Base-by-base conservation (phyloP, 2,797 vertebrate genomes). In the Alectoris magna region DNA sequence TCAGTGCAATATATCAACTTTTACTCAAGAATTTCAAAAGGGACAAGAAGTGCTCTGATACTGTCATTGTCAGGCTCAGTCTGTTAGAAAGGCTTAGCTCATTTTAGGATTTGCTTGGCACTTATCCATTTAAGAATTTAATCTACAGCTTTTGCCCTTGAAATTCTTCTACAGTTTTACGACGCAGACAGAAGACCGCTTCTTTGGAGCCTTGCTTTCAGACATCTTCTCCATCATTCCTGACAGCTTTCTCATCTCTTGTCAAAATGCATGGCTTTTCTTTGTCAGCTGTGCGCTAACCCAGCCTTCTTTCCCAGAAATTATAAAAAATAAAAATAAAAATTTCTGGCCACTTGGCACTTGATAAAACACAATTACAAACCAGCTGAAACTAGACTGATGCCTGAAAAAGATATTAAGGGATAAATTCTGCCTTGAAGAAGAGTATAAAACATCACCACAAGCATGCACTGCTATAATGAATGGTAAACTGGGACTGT, bases 81-180 rank as follows among this genome's bases (percentile, higher is more conserved):
- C 48, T 90, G 73, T 76, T 66, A 29, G 63, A 76, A 87, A 76
- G 56, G 48, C 85, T 92, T 63, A 83, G 29, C 41, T 11, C 63
- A 60, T 51, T 84, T 90, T 59, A 49, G 43, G 67, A 75, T 93
- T 92, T 76, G 46, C 36, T 86, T 84, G 71, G n/a, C 64, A 68
- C 31, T 93, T 74, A 72, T 4, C 78, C 76, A 93, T 66, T 73
- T 92, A 95, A 91, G 46, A 88, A 67, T 76, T 88, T 95, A 91
- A 91, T 87, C 69, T 46, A 75, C 27, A 44, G 39, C 12, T 14
- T 85, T 91, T 86, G 27, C 27, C 82, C 73, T 95, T 93, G 49
- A 80, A 63, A 56, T 58, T 76, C 58, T 68, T 88, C 19, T 16
- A 14, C 0, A 3, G 49, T 53, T 87, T 85, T 93, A 39, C 80